These are phyloP conservation scores for Drosophila chauvacae DNA, from an alignment of 1,140 invertebrate genomes.

Conservation along the genomic window DNA sequence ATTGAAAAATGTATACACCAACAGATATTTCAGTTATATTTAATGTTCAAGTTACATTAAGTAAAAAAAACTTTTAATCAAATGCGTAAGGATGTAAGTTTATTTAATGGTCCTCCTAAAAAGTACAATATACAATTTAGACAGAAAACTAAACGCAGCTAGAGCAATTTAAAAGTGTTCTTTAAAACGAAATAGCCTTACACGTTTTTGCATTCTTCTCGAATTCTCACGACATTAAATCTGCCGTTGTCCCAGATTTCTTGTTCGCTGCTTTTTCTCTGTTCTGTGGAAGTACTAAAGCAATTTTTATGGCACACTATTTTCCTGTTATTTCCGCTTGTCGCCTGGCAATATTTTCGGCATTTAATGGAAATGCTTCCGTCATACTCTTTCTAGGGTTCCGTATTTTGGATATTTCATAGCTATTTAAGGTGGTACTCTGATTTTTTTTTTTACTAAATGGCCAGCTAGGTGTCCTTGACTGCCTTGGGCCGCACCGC, in stretches of 20 bases:
- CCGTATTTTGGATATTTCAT: conserved; percentile 25
- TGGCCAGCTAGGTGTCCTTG: conserved; percentile 63
- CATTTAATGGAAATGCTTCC: conserved; percentile 51
- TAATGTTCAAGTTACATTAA: too few species aligned
- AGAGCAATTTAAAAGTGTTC: neutral
- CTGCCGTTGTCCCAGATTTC: neutral
- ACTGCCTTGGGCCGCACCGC: conserved; percentile 48
- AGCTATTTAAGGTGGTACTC: conserved; percentile 55
- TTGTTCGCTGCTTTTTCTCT: neutral
- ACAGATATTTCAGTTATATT: neutral
- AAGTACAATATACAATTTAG: too few species aligned
- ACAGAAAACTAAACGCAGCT: neutral
- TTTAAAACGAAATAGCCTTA: neutral
- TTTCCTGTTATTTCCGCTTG: conserved; percentile 76
- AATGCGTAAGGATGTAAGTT: neutral
- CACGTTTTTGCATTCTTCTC: conserved; percentile 17
- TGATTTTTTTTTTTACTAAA: conserved; percentile 5
- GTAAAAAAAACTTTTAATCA: too few species aligned
- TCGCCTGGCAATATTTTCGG: conserved; percentile 52
- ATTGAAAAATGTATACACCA: neutral
- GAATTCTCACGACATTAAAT: conserved; percentile 7
- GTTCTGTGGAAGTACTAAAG: conserved; percentile 34
- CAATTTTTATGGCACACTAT: conserved; percentile 74
- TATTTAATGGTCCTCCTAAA: too few species aligned
- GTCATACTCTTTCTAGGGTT: conserved; percentile 12